phyloP scores from a whole-genome alignment of 1,140 invertebrate species.

The Eufriesea mexicana region DNA sequence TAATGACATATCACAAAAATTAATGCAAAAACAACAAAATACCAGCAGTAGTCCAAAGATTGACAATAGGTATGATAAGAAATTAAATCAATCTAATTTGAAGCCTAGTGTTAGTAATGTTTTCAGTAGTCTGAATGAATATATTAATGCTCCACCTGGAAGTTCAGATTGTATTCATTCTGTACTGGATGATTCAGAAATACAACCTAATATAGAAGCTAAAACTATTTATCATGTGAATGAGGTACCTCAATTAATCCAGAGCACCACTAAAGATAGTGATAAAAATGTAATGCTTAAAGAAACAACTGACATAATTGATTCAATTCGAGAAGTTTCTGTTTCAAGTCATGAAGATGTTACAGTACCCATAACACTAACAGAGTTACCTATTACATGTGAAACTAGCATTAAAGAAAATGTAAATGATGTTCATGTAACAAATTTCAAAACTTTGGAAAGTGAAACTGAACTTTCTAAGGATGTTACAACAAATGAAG shows the following conservation, averaged over 20 bases:
- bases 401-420: not conserved
- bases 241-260: slow-evolving; percentile 5
- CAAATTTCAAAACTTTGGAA: not conserved
- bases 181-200: slow-evolving; percentile 30
- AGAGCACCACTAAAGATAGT: not conserved
- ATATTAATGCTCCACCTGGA: slow-evolving; percentile 81
- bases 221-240: slow-evolving; percentile 20
- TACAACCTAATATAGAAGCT: slow-evolving; percentile 14
- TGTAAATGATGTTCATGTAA: not conserved
- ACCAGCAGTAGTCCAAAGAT: slow-evolving; percentile 67
- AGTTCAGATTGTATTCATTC: slow-evolving; percentile 67
- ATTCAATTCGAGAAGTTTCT: not conserved
- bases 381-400: not conserved
- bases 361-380: not conserved
- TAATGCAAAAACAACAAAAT: slow-evolving; percentile 73
- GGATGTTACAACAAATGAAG: not conserved
- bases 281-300: slow-evolving; percentile 22
- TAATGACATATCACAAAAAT: slow-evolving; percentile 74
- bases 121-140: slow-evolving; percentile 86
- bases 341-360: not conserved
- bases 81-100: slow-evolving; percentile 76
- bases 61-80: slow-evolving; percentile 78
- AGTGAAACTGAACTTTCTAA: not conserved
- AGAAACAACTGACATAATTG: not conserved
- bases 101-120: slow-evolving; percentile 84